Conservation (phyloP, 2,888 invertebrate genomes). For the Nomada flava region DNA sequence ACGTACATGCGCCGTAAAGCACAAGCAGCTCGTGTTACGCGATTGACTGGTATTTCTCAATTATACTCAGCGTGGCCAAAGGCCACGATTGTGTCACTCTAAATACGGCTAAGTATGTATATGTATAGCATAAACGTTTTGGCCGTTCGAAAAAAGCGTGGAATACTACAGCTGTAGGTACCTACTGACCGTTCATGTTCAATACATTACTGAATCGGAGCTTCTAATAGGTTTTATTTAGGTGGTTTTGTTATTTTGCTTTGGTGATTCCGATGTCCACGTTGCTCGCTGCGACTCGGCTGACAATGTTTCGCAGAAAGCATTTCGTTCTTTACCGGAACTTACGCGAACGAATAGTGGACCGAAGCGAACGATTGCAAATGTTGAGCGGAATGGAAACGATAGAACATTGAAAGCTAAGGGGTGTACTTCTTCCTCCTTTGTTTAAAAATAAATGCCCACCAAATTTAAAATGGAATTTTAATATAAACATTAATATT, state of each 20-base stretch:
- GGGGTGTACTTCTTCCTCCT: neutral
- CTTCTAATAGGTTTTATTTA: neutral
- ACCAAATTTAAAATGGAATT: conserved; percentile 21
- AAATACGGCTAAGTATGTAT: conserved; percentile 21
- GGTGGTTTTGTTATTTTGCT: neutral
- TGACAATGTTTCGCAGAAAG: neutral
- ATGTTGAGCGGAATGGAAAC: neutral
- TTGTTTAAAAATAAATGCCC: neutral
- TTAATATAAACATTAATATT: conserved; percentile 33
- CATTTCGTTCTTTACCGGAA: neutral
- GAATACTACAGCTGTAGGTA: neutral
- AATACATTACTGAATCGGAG: too few relatives aligned
- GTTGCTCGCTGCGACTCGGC: neutral
- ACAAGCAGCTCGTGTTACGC: conserved; percentile 37
- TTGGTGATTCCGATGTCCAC: conserved; percentile 2
- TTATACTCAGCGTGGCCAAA: conserved; percentile 55
- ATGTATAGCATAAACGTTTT: neutral
- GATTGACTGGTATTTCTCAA: conserved; percentile 68
- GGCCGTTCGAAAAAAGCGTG: neutral
- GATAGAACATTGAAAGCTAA: neutral
- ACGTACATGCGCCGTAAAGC: neutral
- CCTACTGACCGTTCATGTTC: too few relatives aligned
- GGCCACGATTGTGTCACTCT: conserved; percentile 52
- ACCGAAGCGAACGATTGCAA: too few relatives aligned
- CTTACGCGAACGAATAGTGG: too few relatives aligned